Evolutionary conservation across 2,888 invertebrate species (phyloP).

Genomic region (Phyllotreta striolata): DNA sequence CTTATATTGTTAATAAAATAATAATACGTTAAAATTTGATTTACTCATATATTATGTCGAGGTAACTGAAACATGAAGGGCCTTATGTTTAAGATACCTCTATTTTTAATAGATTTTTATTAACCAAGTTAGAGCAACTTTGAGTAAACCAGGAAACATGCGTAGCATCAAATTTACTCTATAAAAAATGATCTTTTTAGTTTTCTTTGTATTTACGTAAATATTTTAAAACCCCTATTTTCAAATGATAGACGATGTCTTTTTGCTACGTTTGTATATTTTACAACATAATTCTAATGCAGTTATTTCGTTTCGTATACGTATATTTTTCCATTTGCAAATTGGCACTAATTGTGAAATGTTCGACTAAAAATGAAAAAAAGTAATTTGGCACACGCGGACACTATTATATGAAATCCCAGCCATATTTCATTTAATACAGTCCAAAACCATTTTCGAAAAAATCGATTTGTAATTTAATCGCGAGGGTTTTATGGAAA

Average conservation of each 20-base stretch:
- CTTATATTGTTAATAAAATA: background rate
- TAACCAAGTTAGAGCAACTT: too few species aligned
- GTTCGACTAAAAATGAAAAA: background rate
- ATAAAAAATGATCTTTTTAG: too few species aligned
- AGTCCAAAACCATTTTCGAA: background rate
- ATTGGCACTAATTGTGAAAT: constrained; percentile 1
- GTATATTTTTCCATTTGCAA: constrained; percentile 1
- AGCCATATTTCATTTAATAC: constrained; percentile 51
- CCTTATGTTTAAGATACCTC: constrained; percentile 45
- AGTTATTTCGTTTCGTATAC: too few species aligned
- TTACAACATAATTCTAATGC: too few species aligned
- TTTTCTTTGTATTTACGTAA: too few species aligned
- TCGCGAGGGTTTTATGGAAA: too few species aligned
- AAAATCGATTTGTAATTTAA: constrained; percentile 6
- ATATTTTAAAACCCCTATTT: too few species aligned
- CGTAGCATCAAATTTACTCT: too few species aligned
- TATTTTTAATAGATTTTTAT: too few species aligned
- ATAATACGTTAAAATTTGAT: background rate
- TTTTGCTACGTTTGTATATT: too few species aligned
- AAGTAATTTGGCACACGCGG: background rate
- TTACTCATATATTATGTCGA: background rate
- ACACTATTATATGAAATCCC: constrained; percentile 45
- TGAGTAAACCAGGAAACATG: too few species aligned
- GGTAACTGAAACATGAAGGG: constrained; percentile 38
- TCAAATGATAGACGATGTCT: too few species aligned